phyloP scores from a whole-genome alignment of 2,797 vertebrate species.

The Linurgus olivaceus region DNA sequence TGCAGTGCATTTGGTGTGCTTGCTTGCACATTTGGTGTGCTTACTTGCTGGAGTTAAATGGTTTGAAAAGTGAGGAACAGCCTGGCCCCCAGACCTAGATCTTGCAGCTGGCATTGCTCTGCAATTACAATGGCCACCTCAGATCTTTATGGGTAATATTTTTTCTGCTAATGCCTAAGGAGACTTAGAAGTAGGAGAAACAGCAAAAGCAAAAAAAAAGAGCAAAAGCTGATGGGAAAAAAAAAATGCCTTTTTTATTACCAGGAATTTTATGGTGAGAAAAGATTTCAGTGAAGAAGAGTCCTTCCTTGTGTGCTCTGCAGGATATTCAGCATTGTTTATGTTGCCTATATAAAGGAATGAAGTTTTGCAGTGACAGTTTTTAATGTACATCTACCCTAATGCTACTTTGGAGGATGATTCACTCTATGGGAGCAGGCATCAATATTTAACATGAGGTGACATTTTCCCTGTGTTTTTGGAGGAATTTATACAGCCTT shows the following conservation, averaged over 20 bases:
- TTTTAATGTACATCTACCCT: background rate
- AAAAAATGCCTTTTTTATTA: background rate
- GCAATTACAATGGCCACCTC: background rate
- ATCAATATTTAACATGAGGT: background rate
- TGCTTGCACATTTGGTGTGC: slow-evolving; percentile 11
- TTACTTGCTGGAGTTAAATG: slow-evolving; percentile 7
- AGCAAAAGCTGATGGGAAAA: background rate
- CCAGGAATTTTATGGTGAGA: background rate
- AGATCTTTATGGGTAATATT: background rate
- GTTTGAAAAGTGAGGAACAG: slow-evolving; percentile 2
- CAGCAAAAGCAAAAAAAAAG: background rate
- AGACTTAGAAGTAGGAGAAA: background rate
- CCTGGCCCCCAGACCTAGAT: slow-evolving; percentile 20
- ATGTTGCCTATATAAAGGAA: background rate
- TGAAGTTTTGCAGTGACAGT: background rate
- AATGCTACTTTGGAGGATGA: background rate
- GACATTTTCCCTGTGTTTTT: background rate
- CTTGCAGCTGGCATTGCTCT: background rate
- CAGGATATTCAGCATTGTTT: background rate
- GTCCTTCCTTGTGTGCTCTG: background rate
- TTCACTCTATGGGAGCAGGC: background rate
- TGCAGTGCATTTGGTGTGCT: slow-evolving; percentile 7
- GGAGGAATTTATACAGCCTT: background rate
- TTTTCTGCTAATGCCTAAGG: background rate
- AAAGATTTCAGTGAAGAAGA: background rate